phyloP scores from a whole-genome alignment of 2,888 invertebrate genomes.

The Ganaspis brasiliensis region DNA sequence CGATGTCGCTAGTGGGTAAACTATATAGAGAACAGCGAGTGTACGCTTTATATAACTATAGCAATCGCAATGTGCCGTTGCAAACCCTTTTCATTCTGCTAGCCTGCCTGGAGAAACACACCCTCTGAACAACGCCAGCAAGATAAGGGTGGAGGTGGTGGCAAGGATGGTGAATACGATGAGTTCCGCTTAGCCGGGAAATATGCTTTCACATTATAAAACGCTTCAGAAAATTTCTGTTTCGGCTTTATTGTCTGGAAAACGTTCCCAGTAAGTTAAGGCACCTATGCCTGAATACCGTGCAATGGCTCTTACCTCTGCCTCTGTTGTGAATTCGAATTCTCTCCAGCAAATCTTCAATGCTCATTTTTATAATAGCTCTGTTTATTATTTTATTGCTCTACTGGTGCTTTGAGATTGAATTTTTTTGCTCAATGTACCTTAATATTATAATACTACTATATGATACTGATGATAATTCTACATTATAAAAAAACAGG shows the following conservation, averaged over 20 bases:
- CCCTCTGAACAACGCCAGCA: conserved; percentile 53
- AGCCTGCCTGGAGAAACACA: conserved; percentile 46
- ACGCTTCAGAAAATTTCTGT: conserved; percentile 67
- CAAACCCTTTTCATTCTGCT: conserved; percentile 53
- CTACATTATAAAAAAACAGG: too few species aligned
- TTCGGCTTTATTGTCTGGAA: conserved; percentile 68
- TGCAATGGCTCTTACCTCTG: conserved; percentile 24
- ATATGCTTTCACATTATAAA: conserved; percentile 69
- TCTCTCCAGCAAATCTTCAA: background rate
- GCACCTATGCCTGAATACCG: conserved; percentile 39
- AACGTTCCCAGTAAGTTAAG: conserved; percentile 51
- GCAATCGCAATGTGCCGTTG: conserved; percentile 44
- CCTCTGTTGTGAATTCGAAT: conserved; percentile 18
- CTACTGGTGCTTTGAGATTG: background rate
- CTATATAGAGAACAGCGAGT: conserved; percentile 27
- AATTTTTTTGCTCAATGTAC: background rate
- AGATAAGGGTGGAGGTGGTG: conserved; percentile 50
- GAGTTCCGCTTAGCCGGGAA: conserved; percentile 63
- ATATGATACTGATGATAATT: too few species aligned
- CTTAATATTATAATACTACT: background rate
- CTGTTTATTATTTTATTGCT: background rate
- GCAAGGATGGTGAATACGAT: conserved; percentile 48
- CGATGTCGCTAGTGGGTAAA: conserved; percentile 55
- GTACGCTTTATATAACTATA: conserved; percentile 18
- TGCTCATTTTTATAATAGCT: conserved; percentile 15